Conservation (phyloP, 2,113 vertebrate genomes). For the Heterocephalus glaber region DNA sequence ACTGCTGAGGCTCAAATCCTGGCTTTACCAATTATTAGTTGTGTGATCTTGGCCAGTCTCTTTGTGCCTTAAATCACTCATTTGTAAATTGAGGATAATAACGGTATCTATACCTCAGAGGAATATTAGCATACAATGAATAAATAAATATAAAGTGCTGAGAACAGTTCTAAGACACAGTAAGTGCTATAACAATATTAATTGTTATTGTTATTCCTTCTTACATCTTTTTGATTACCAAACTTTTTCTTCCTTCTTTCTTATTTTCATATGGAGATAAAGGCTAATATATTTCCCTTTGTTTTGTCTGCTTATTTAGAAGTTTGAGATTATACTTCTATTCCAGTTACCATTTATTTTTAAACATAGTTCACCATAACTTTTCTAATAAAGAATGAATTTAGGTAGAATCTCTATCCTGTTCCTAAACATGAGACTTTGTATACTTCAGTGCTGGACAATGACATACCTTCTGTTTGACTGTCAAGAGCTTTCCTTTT, state of each 20-base stretch:
- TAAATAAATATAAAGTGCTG: background rate
- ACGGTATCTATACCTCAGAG: background rate
- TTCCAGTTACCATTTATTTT: background rate
- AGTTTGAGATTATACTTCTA: constrained; percentile 9
- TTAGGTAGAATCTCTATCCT: background rate
- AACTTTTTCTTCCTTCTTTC: background rate
- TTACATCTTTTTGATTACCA: background rate
- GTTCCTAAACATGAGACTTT: background rate
- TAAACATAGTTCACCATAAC: background rate
- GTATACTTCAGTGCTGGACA: background rate
- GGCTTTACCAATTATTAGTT: background rate
- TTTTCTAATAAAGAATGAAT: constrained; percentile 26
- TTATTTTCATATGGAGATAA: constrained; percentile 4
- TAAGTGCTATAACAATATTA: background rate
- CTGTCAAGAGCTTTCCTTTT: background rate
- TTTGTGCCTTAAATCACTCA: background rate
- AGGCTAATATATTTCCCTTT: background rate
- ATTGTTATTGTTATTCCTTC: background rate
- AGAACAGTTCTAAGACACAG: background rate
- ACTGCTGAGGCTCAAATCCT: background rate
- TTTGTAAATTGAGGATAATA: background rate
- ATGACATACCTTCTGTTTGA: background rate
- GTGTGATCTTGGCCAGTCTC: background rate
- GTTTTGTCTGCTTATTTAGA: background rate
- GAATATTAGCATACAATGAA: background rate